Conservation (phyloP, 2,888 invertebrate species). For the Stramonita haemastoma region DNA sequence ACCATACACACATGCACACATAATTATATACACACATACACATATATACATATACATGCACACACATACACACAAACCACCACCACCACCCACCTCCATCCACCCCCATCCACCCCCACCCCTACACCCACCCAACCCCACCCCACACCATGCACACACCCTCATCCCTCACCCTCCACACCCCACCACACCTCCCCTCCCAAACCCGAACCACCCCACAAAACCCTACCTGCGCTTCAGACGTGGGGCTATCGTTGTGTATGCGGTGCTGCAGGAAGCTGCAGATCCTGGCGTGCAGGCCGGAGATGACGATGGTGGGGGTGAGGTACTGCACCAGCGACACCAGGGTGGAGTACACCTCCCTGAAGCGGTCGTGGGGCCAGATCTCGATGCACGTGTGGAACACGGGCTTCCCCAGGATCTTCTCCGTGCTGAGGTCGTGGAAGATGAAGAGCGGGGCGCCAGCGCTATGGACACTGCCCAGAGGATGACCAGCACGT, state of each 20-base stretch:
- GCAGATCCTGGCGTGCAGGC: constrained; percentile 71
- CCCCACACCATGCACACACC: too few species aligned
- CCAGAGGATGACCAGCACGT: constrained; percentile 64
- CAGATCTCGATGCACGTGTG: constrained; percentile 70
- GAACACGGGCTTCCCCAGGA: constrained; percentile 51
- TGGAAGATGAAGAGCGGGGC: constrained; percentile 69
- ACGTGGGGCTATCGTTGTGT: constrained; percentile 60
- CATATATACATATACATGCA: not conserved
- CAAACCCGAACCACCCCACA: not conserved
- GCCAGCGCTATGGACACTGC: constrained; percentile 60
- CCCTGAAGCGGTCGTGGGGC: constrained; percentile 61
- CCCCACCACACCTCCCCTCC: not conserved
- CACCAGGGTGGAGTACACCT: constrained; percentile 63
- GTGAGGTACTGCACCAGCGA: constrained; percentile 68
- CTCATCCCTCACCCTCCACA: too few species aligned
- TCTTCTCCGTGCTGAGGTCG: constrained; percentile 66
- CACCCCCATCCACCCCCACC: not conserved
- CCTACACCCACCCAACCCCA: not conserved
- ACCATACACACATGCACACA: too few species aligned
- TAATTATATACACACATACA: not conserved
- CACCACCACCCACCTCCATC: too few species aligned
- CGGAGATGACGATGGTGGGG: constrained; percentile 64
- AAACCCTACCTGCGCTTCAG: constrained; percentile 42
- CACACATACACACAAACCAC: not conserved
- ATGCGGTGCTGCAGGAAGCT: constrained; percentile 76